Conservation (phyloP, 2,888 invertebrate genomes). For the Neelides folsomi region DNA sequence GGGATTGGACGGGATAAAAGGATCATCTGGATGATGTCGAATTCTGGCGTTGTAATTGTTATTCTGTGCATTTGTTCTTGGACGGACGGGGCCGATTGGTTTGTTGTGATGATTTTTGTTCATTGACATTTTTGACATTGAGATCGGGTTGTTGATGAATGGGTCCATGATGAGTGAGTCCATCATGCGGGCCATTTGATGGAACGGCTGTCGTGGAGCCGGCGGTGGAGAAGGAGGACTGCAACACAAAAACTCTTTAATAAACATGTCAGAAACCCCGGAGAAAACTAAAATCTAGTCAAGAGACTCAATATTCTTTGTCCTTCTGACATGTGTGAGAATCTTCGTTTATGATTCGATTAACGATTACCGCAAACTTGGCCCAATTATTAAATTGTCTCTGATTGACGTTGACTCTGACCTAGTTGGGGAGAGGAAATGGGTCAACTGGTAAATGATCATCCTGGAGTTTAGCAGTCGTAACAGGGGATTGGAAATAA, state of each 20-base stretch:
- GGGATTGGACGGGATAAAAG: constrained; percentile 21
- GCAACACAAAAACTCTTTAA: constrained; percentile 2
- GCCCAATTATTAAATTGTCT: no score
- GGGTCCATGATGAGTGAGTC: constrained; percentile 55
- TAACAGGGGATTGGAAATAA: no score
- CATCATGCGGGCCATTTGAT: constrained; percentile 62
- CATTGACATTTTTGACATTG: constrained; percentile 37
- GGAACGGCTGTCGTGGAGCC: constrained; percentile 34
- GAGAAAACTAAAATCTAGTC: no score
- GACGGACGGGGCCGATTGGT: constrained; percentile 29
- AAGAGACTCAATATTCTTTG: no score
- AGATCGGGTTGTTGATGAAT: constrained; percentile 47
- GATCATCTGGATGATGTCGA: constrained; percentile 1
- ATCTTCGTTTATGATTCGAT: no score
- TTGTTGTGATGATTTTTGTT: constrained; percentile 8
- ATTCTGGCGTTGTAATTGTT: constrained; percentile 10
- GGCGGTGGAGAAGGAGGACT: constrained; percentile 19
- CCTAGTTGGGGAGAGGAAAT: no score
- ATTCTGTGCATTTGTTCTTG: constrained; percentile 21
- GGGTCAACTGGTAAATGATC: no score
- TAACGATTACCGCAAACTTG: no score
- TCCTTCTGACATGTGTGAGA: no score
- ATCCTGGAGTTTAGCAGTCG: no score
- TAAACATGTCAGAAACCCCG: no score
- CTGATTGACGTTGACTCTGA: no score